These are phyloP conservation scores for Pseudochromis fuscus DNA, from an alignment of 2,797 vertebrate species.

Conservation along the genomic window DNA sequence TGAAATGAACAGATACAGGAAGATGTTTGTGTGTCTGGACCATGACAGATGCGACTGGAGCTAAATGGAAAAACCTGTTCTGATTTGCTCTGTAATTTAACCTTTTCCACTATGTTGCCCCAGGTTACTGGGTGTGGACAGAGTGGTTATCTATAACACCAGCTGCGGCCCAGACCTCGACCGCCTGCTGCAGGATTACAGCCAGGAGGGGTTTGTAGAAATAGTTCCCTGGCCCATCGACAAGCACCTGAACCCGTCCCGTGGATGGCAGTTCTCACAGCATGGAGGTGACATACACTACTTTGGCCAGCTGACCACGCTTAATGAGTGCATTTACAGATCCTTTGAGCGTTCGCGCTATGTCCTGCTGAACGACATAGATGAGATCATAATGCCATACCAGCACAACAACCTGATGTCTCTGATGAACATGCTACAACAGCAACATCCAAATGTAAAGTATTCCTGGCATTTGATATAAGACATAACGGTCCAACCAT, in stretches of 20 bases:
- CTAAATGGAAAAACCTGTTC: background rate
- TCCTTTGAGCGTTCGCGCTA: constrained; percentile 76
- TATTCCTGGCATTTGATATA: background rate
- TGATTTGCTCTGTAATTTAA: background rate
- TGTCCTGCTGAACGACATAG: constrained; percentile 77
- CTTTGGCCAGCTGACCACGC: constrained; percentile 74
- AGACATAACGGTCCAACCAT: too few species aligned
- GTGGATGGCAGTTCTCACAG: constrained; percentile 38
- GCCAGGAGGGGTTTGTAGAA: constrained; percentile 71
- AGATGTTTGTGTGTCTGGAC: too few species aligned
- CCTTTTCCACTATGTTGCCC: background rate
- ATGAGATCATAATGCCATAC: constrained; percentile 80
- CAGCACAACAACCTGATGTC: constrained; percentile 53
- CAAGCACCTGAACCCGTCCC: constrained; percentile 55
- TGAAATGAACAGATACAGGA: too few species aligned
- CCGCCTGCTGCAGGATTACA: constrained; percentile 66
- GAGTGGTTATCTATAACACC: constrained; percentile 79
- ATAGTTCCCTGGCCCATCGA: constrained; percentile 75
- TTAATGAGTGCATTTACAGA: constrained; percentile 82
- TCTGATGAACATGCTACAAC: constrained; percentile 65
- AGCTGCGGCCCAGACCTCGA: constrained; percentile 65
- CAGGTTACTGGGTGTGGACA: constrained; percentile 74
- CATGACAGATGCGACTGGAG: too few species aligned
- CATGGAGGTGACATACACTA: constrained; percentile 76
- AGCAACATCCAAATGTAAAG: constrained; percentile 53